A percentile compares a stretch with the other conserved stretches of the same genome.
phyloP scores from a whole-genome alignment of 2,797 vertebrate species.

The Malacoraja senta region DNA sequence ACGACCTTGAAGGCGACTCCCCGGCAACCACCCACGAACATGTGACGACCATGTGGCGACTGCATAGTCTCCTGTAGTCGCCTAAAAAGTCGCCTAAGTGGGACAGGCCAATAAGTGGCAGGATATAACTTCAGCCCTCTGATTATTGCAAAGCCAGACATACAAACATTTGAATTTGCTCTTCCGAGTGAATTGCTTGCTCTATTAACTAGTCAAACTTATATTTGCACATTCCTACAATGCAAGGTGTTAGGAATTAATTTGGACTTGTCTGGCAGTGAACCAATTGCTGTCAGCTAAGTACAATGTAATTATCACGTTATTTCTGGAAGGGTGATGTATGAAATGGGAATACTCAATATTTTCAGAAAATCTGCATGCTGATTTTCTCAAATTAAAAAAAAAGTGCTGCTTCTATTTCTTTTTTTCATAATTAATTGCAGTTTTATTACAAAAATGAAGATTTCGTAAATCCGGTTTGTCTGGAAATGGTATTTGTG shows the following conservation, averaged over 20 bases:
- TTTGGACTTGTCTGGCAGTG: background rate
- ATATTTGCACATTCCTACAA: background rate
- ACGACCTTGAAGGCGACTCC: too few relatives aligned
- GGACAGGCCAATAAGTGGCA: too few relatives aligned
- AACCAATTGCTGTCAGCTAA: background rate
- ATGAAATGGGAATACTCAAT: background rate
- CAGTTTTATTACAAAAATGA: background rate
- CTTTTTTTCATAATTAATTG: background rate
- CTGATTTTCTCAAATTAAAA: background rate
- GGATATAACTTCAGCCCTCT: background rate
- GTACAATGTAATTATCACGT: constrained; percentile 2
- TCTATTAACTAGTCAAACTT: background rate
- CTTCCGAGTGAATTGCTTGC: background rate
- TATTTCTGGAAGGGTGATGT: background rate
- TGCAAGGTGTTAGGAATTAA: constrained; percentile 2
- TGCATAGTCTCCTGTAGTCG: too few relatives aligned
- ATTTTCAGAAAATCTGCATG: background rate
- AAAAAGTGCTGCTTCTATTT: background rate
- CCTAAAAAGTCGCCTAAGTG: too few relatives aligned
- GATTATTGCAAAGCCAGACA: background rate
- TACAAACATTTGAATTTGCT: background rate
- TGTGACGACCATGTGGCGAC: too few relatives aligned
- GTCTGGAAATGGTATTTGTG: background rate
- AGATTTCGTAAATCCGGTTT: background rate
- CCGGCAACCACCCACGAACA: too few relatives aligned